Percentiles rank a stretch among this genome's conserved stretches.
Evolutionary conservation across 2,888 invertebrate species (phyloP).

Genomic region (Sesia apiformis): DNA sequence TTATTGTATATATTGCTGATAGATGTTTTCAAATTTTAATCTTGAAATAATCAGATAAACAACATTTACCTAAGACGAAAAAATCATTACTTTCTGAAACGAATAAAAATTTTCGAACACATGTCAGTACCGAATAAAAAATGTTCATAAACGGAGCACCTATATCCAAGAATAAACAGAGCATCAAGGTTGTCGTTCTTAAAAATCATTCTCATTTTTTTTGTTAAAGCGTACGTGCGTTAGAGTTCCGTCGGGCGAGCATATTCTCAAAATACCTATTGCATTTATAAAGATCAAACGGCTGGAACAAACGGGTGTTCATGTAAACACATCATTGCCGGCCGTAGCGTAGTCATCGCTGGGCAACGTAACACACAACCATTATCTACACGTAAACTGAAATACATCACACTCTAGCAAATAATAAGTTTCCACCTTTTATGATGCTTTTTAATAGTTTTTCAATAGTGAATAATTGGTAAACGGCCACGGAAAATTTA

Average conservation of each 20-base stretch:
- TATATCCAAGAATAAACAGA: constrained; percentile 47
- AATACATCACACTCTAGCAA: constrained; percentile 27
- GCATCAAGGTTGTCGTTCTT: constrained; percentile 67
- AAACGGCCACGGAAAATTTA: not conserved
- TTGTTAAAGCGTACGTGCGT: constrained; percentile 48
- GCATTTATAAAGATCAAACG: constrained; percentile 74
- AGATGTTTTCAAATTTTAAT: too few relatives aligned
- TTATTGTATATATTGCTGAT: too few relatives aligned
- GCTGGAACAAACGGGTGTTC: constrained; percentile 59
- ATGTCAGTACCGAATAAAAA: constrained; percentile 5
- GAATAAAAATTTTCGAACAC: too few relatives aligned
- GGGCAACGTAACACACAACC: constrained; percentile 12
- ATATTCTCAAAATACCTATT: constrained; percentile 71
- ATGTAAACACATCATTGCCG: constrained; percentile 46
- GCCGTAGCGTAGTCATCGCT: constrained; percentile 21
- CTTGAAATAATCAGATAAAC: too few relatives aligned
- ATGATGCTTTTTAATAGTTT: constrained; percentile 17
- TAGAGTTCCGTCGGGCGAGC: constrained; percentile 48
- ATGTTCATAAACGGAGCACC: constrained; percentile 57
- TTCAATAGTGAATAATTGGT: constrained; percentile 1
- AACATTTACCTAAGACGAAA: too few relatives aligned
- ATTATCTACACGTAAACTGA: constrained; percentile 32
- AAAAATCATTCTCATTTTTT: constrained; percentile 62
- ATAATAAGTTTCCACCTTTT: constrained; percentile 19
- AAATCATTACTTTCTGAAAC: too few relatives aligned